Evolutionary conservation across 1,140 invertebrate genomes (phyloP), one percentile per base, ranked within the genome.

Genomic region (Atta colombica): DNA sequence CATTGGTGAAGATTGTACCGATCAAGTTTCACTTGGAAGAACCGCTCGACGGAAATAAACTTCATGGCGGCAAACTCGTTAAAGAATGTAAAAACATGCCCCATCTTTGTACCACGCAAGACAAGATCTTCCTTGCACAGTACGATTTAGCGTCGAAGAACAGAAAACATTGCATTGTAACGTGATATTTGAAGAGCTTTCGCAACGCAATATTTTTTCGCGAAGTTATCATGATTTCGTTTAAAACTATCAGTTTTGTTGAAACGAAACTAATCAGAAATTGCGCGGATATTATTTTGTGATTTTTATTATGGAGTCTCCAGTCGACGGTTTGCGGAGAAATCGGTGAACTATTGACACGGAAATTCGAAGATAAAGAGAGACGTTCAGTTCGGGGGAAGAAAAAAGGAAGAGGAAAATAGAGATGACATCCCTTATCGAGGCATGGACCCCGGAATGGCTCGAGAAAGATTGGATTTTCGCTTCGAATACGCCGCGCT

Each of bases 381-480:
- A 85, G 60, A 85, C 77, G 25, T 74, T 80, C 45, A 12, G 16
- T 25, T 25, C 65, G 25, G 28, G 35, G 21, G n/a, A 14, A 16
- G n/a, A 14, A 75, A 55, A 74, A 65, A 55, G 65, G 58, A 72
- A 61, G 39, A 84, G 16, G 51, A 66, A 74, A 85, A 69, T 14
- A 75, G 77, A 77, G 77, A 81, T 84, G 61, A 87, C 65, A 71
- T 77, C 81, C 49, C 71, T 84, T 84, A 80, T 87, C 87, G 78
- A 86, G 66, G 78, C 85, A 87, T 84, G 78, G 87, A 77, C 85
- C 18, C 86, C 65, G 12, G 35, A 25, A 63, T 80, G 86, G 77
- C 68, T 65, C 66, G 63, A 65, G 75, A 85, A 90, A 90, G 86
- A 90, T 90, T 85, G 81, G 86, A 90, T 90, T 90, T 90, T 90